Evolutionary conservation across 23 tunicate genomes (phyloP), one percentile per base, ranked within the genome.

Genomic region (Clavelina lepadiformis): DNA sequence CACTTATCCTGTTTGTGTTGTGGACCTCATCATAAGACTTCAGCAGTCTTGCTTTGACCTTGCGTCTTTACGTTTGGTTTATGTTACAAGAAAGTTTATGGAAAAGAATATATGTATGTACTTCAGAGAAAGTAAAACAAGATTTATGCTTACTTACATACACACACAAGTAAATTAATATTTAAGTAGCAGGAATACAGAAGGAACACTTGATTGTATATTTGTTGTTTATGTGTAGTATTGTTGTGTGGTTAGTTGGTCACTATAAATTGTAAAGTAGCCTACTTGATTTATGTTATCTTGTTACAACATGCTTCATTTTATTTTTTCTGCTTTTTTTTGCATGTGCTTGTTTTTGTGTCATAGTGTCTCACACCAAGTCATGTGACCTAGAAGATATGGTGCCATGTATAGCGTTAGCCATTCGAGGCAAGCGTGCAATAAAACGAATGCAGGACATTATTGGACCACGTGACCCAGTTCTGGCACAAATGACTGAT

Each of bases 401-500:
- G 3, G 81, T 84, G 24, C 93, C 93, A 4, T 76, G 75, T 51
- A 79, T 69, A 5, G 82, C 71, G 46, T 31, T 84, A 29, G 83
- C 83, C 3, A 49, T 84, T 6, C 82, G 78, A 0, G 93, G 93
- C 3, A 61, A 64, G 58, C 54, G 59, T 3, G 83, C 78, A 13
- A 69, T 75, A 36, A 69, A 69, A 55, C 70, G 63, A 1, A 41
- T 82, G 61, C 28, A 21, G 19, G 47, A 68, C 28, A 84, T 76
- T 21, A 74, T 84, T 55, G 93, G 93, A 5, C 93, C 93, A 1
- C 65, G 93, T 22, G 93, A 84, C 34, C 93, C 93, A 8, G 75
- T 84, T 2, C 69, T 84, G 1, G 93, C 93, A 1, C 41, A 69
- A 38, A 55, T 84, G 83, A 71, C 93, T 1, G 93, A 84, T 50